Evolutionary conservation across 2,113 vertebrate species (phyloP).

Genomic region (Bombycilla garrulus): DNA sequence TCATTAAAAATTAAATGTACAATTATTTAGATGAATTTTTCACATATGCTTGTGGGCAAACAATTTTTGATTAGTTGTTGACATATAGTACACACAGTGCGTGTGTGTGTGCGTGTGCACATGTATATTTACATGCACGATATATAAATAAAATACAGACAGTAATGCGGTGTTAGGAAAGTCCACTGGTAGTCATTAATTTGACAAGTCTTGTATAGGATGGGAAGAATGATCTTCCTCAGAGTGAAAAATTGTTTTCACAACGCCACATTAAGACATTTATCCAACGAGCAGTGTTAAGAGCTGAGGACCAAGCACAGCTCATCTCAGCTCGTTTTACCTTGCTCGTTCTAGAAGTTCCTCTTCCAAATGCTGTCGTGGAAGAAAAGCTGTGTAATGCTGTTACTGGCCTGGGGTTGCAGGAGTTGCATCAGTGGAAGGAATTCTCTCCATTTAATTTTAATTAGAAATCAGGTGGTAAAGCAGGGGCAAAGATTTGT

Average conservation of each 20-base stretch:
- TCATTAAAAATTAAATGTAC: conserved; percentile 71
- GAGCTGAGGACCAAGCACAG: background rate
- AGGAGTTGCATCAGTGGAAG: background rate
- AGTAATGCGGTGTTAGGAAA: conserved; percentile 27
- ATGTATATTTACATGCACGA: conserved; percentile 68
- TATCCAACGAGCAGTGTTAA: background rate
- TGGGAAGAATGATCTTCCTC: background rate
- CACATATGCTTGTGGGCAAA: conserved; percentile 70
- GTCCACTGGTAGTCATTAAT: conserved; percentile 56
- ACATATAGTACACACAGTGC: conserved; percentile 66
- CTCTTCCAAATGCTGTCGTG: background rate
- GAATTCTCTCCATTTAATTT: conserved; percentile 42
- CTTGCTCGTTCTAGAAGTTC: background rate
- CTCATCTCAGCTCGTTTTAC: background rate
- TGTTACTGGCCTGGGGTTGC: background rate
- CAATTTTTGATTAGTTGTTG: conserved; percentile 69
- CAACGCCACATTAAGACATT: background rate
- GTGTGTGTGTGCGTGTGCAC: conserved; percentile 47
- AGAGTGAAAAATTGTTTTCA: background rate
- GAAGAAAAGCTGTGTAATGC: background rate
- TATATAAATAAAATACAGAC: conserved; percentile 68
- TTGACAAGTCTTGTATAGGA: background rate
- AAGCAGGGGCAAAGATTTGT: conserved; percentile 23
- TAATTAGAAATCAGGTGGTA: conserved; percentile 70
- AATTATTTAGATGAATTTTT: conserved; percentile 72